Evolutionary conservation across 2,113 vertebrate species (phyloP).

Genomic region (Sterrhoptilus dennistouni): DNA sequence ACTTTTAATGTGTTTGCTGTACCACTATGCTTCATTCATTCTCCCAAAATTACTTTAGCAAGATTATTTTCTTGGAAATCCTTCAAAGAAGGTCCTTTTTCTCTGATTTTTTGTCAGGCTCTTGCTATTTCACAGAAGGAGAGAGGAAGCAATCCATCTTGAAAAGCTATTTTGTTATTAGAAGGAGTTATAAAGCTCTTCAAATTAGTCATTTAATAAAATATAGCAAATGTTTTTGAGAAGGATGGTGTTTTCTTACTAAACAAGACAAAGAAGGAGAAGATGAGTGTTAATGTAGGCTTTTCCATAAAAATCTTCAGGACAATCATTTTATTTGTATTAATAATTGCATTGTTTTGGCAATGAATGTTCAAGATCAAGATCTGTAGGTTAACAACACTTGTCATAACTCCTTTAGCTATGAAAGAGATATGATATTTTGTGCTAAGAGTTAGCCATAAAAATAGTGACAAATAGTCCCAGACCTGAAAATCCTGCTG

Average conservation of each 20-base stretch:
- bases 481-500: not conserved
- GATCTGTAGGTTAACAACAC: not conserved
- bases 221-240: not conserved
- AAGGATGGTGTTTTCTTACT: not conserved
- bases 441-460: not conserved
- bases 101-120: not conserved
- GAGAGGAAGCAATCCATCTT: not conserved
- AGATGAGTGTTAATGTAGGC: not conserved
- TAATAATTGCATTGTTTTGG: not conserved
- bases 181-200: not conserved
- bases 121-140: not conserved
- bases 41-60: not conserved
- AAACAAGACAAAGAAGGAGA: not conserved
- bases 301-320: not conserved
- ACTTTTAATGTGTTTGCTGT: conserved; percentile 7
- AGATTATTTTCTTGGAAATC: not conserved
- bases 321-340: not conserved
- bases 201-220: not conserved
- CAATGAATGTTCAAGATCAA: not conserved
- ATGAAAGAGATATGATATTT: not conserved
- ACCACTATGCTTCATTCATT: not conserved
- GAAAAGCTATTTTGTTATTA: not conserved
- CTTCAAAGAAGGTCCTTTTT: not conserved
- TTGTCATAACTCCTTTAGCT: not conserved
- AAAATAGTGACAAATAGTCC: not conserved